These are phyloP conservation scores for Hippocampus comes DNA, from an alignment of 2,113 vertebrate species.

Conservation along the genomic window DNA sequence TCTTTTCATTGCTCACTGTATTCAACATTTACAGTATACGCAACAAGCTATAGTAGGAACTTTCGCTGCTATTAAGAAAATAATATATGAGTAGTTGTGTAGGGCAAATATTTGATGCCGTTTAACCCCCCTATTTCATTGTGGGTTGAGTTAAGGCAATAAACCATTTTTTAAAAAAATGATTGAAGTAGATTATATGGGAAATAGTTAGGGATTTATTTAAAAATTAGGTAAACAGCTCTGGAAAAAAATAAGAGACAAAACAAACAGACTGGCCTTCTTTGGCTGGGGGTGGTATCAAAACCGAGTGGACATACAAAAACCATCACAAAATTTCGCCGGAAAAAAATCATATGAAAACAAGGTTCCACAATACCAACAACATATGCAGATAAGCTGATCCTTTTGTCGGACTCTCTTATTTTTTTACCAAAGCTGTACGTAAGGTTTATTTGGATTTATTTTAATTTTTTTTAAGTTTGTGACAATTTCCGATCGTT, in stretches of 20 bases:
- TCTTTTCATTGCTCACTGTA: constrained; percentile 92
- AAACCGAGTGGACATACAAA: constrained; percentile 27
- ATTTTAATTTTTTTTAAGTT: too few species aligned
- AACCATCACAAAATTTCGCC: neutral
- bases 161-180: constrained; percentile 59
- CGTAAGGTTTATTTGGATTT: neutral
- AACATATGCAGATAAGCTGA: neutral
- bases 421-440: neutral
- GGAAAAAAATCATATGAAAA: constrained; percentile 15
- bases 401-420: too few species aligned
- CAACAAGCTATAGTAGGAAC: constrained; percentile 90
- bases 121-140: constrained; percentile 55
- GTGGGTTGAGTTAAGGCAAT: constrained; percentile 15
- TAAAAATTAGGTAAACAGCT: too few species aligned
- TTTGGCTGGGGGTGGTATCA: too few species aligned
- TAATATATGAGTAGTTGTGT: constrained; percentile 66
- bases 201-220: too few species aligned
- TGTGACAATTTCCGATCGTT: neutral
- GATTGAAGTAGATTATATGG: neutral
- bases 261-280: neutral
- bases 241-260: too few species aligned
- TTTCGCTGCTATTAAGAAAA: constrained; percentile 88
- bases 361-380: neutral
- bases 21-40: constrained; percentile 77
- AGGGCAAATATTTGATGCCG: constrained; percentile 93